Conservation (phyloP, 2,888 invertebrate genomes). For the Morpho deidamia region DNA sequence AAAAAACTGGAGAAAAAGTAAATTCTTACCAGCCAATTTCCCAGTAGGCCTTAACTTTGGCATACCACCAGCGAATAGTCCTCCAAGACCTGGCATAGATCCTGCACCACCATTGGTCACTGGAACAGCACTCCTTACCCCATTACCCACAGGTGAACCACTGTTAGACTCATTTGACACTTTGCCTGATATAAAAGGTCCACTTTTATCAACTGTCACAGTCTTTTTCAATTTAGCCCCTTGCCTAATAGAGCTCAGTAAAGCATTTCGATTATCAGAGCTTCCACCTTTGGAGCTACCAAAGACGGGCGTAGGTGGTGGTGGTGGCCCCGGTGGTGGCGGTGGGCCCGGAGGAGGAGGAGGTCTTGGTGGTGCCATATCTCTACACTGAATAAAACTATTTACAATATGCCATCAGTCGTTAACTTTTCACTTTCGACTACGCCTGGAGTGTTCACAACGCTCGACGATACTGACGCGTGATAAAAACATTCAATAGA, state of each 20-base stretch:
- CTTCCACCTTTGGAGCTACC: conserved; percentile 60
- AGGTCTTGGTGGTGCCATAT: conserved; percentile 76
- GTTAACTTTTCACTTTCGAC: conserved; percentile 19
- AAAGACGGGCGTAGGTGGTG: conserved; percentile 61
- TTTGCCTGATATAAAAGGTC: conserved; percentile 85
- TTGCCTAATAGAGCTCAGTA: conserved; percentile 90
- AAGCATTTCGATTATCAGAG: conserved; percentile 81
- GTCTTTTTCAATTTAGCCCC: conserved; percentile 90
- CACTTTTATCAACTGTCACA: conserved; percentile 94
- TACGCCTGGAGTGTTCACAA: conserved; percentile 34
- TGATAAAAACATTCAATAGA: conserved; percentile 52
- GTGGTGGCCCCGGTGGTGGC: conserved; percentile 80
- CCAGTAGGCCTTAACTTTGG: conserved; percentile 88
- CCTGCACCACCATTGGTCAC: conserved; percentile 56
- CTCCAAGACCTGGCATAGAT: conserved; percentile 77
- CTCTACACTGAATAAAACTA: conserved; percentile 41
- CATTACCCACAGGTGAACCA: conserved; percentile 49
- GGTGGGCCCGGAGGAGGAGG: conserved; percentile 83
- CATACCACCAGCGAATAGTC: conserved; percentile 90
- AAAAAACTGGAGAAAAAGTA: too few relatives aligned
- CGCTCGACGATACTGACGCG: conserved; percentile 43
- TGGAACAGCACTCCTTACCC: conserved; percentile 47
- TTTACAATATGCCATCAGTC: conserved; percentile 28
- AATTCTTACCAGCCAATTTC: conserved; percentile 56
- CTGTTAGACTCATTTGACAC: conserved; percentile 46